phyloP scores from a whole-genome alignment of 2,888 invertebrate species.

The Subacronicta megacephala region DNA sequence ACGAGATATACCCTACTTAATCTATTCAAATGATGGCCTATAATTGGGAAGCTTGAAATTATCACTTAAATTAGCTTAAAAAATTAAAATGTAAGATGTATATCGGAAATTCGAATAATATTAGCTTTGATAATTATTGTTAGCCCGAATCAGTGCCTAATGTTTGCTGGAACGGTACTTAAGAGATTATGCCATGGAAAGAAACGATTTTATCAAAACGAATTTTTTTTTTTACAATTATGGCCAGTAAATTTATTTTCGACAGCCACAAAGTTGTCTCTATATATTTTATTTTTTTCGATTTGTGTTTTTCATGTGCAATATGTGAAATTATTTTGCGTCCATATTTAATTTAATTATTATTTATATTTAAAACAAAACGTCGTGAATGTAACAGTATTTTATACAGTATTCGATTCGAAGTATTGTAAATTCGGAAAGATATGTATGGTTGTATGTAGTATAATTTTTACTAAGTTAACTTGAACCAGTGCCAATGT shows the following conservation, averaged over 20 bases:
- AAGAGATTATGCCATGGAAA: constrained; percentile 74
- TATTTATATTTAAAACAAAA: constrained; percentile 65
- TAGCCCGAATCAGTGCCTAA: constrained; percentile 87
- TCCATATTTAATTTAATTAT: constrained; percentile 78
- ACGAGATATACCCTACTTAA: constrained; percentile 22
- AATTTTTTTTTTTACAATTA: constrained; percentile 37
- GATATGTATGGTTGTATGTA: constrained; percentile 60
- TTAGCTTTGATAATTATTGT: constrained; percentile 85
- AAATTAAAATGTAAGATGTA: constrained; percentile 73
- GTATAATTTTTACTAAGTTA: constrained; percentile 71
- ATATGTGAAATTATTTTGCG: constrained; percentile 87
- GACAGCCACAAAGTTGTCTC: constrained; percentile 25
- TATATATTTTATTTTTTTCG: constrained; percentile 32
- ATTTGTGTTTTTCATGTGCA: constrained; percentile 76
- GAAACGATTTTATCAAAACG: constrained; percentile 47
- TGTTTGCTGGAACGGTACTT: constrained; percentile 71
- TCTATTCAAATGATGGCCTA: constrained; percentile 62
- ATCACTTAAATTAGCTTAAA: constrained; percentile 62
- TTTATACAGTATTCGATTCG: constrained; percentile 83
- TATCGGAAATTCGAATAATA: constrained; percentile 73
- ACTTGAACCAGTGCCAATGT: constrained; percentile 75
- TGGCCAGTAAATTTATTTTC: constrained; percentile 55
- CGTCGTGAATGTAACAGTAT: constrained; percentile 85
- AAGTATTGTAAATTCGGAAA: constrained; percentile 64
- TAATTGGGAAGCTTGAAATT: constrained; percentile 64